Evolutionary conservation across 1,140 invertebrate genomes (phyloP).

Genomic region (Mizuhopecten yessoensis): DNA sequence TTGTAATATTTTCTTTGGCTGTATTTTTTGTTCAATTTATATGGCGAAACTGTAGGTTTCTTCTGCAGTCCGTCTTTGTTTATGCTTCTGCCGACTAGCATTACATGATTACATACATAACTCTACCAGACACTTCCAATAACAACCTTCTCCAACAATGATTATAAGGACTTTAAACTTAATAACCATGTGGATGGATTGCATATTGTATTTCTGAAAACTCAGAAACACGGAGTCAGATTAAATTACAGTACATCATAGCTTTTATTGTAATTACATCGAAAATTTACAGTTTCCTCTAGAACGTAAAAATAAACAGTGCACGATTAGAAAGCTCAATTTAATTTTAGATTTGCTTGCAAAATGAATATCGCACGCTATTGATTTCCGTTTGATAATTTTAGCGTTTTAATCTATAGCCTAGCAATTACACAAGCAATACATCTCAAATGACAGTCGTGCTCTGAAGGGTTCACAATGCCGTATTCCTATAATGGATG

Average conservation of each 20-base stretch:
- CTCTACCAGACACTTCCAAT: neutral
- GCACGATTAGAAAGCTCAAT: neutral
- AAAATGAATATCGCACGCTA: conserved; percentile 1
- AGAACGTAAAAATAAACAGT: neutral
- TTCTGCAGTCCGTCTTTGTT: neutral
- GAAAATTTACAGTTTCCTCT: conserved; percentile 4
- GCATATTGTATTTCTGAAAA: conserved; percentile 1
- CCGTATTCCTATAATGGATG: neutral
- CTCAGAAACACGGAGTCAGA: neutral
- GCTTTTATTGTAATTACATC: neutral
- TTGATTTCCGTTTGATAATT: conserved; percentile 33
- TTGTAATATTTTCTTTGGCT: neutral
- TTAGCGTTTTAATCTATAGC: neutral
- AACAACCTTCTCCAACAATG: neutral
- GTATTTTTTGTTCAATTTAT: neutral
- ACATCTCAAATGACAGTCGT: neutral
- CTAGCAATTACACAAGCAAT: neutral
- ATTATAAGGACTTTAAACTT: neutral
- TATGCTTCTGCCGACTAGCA: neutral
- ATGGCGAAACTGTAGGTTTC: neutral
- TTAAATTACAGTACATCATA: neutral
- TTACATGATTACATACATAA: neutral
- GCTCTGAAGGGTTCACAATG: neutral
- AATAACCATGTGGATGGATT: conserved; percentile 24
- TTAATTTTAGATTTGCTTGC: conserved; percentile 15